A percentile compares a stretch with the other conserved stretches of the same genome.
These are phyloP conservation scores for Chrysopilus asiliformis DNA, from an alignment of 2,888 invertebrate genomes.

Conservation along the genomic window DNA sequence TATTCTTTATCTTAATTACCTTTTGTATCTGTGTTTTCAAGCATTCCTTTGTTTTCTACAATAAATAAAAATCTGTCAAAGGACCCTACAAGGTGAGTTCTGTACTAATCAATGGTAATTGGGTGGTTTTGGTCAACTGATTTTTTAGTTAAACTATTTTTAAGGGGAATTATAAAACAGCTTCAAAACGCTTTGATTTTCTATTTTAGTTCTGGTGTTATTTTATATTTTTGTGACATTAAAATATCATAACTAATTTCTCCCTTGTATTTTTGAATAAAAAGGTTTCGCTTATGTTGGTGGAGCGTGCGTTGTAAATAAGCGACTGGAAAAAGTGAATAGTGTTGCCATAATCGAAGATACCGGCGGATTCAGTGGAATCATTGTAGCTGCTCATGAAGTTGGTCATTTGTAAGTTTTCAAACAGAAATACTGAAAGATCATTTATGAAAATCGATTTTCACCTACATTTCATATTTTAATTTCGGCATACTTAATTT, in stretches of 20 bases:
- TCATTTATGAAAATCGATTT: not conserved
- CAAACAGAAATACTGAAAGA: too few species aligned
- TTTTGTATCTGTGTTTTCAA: too few species aligned
- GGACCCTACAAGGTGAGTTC: too few species aligned
- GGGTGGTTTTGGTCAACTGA: too few species aligned
- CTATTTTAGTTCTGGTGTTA: not conserved
- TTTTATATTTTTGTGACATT: not conserved
- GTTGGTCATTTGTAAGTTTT: constrained; percentile 91
- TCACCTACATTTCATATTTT: constrained; percentile 5
- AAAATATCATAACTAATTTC: too few species aligned
- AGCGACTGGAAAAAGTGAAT: constrained; percentile 88
- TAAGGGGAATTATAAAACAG: too few species aligned
- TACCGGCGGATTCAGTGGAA: constrained; percentile 90
- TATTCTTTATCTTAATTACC: too few species aligned
- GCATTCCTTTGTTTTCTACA: too few species aligned
- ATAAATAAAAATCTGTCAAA: too few species aligned
- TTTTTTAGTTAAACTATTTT: too few species aligned
- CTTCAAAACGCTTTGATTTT: not conserved
- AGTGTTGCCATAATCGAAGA: constrained; percentile 94
- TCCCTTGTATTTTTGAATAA: too few species aligned
- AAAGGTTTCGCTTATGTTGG: constrained; percentile 94
- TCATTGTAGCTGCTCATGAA: constrained; percentile 93
- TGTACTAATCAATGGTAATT: too few species aligned
- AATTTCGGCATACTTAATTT: constrained; percentile 8
- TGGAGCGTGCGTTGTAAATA: constrained; percentile 91